Percentiles rank a stretch among this genome's conserved stretches.
These are phyloP conservation scores for Taurulus bubalis DNA, from an alignment of 2,113 vertebrate genomes.

Conservation along the genomic window DNA sequence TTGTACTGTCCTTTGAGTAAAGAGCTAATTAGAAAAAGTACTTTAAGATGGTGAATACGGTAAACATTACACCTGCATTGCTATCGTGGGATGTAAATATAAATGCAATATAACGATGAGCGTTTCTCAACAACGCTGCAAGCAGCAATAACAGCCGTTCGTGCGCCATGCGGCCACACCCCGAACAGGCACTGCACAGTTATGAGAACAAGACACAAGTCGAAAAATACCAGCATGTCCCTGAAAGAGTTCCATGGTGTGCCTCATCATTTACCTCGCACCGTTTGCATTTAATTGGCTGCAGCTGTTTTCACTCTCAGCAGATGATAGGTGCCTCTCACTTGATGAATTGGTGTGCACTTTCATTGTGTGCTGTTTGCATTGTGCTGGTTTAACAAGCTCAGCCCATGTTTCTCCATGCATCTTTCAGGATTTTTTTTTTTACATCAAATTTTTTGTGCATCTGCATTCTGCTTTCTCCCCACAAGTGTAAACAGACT, in stretches of 20 bases:
- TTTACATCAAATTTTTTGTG: background rate
- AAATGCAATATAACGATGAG: background rate
- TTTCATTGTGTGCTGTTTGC: constrained; percentile 21
- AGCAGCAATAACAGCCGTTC: background rate
- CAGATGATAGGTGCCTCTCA: constrained; percentile 13
- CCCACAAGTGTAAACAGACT: constrained; percentile 61
- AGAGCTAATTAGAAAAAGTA: background rate
- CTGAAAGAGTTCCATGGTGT: constrained; percentile 13
- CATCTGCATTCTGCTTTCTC: constrained; percentile 31
- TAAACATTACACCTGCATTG: constrained; percentile 1
- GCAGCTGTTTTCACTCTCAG: constrained; percentile 43
- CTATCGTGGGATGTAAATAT: background rate
- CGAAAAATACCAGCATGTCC: constrained; percentile 17
- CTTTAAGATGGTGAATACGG: background rate
- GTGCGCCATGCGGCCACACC: background rate
- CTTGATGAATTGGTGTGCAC: constrained; percentile 3
- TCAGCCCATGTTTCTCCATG: constrained; percentile 3
- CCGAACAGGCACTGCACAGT: background rate
- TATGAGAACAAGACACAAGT: constrained; percentile 13
- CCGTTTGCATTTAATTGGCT: constrained; percentile 64
- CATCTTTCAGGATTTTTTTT: background rate
- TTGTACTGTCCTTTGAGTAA: background rate
- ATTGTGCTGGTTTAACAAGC: constrained; percentile 19
- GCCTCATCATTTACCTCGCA: constrained; percentile 27
- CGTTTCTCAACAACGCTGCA: background rate